Conservation (phyloP, 2,888 invertebrate genomes). For the Coleophora deauratella region DNA sequence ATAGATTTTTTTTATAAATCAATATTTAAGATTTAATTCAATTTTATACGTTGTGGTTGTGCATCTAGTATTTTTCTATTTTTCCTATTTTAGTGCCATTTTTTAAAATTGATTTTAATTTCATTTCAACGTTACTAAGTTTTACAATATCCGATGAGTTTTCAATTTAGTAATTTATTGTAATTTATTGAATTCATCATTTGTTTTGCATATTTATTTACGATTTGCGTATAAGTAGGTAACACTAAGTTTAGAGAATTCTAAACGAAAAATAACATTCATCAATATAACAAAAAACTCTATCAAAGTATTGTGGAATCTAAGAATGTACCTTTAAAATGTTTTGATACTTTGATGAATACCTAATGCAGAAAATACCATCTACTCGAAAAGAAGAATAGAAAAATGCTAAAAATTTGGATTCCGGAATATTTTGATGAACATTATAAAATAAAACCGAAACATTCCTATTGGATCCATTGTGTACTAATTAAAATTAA, state of each 20-base stretch:
- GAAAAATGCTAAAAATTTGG: too few relatives aligned
- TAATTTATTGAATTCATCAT: slow-evolving; percentile 11
- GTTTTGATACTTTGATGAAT: too few relatives aligned
- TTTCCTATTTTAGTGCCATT: slow-evolving; percentile 29
- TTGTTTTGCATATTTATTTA: not conserved
- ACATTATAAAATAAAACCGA: slow-evolving; percentile 15
- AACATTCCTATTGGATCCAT: slow-evolving; percentile 42
- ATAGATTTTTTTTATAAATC: slow-evolving; percentile 2
- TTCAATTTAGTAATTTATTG: slow-evolving; percentile 12
- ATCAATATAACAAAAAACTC: too few relatives aligned
- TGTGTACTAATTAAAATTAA: slow-evolving; percentile 9
- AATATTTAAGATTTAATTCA: slow-evolving; percentile 3
- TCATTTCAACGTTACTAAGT: slow-evolving; percentile 10
- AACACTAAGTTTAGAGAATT: slow-evolving; percentile 7
- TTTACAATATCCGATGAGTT: slow-evolving; percentile 9
- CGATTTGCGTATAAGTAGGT: too few relatives aligned
- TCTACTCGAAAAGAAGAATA: too few relatives aligned
- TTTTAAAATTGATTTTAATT: slow-evolving; percentile 16
- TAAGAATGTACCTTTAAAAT: too few relatives aligned
- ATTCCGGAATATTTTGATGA: too few relatives aligned
- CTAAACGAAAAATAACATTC: not conserved
- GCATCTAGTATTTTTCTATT: slow-evolving; percentile 34
- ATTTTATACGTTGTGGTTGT: slow-evolving; percentile 36
- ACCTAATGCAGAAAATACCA: too few relatives aligned
- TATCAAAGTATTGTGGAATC: too few relatives aligned